Conservation (phyloP, 2,113 vertebrate genomes). For the Chaetodon trifascialis region DNA sequence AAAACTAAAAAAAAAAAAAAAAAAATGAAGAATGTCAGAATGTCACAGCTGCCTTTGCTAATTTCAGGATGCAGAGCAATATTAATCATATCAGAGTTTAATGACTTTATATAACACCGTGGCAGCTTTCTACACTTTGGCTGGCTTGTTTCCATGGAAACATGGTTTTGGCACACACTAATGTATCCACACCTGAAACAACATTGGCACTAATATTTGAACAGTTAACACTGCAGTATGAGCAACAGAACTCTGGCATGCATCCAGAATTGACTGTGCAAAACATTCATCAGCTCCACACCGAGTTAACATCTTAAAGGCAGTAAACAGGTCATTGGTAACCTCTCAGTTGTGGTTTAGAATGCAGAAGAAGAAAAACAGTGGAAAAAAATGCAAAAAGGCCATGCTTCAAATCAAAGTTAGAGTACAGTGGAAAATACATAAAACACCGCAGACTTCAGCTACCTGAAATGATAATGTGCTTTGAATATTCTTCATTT, state of each 20-base stretch:
- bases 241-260: conserved; percentile 74
- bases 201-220: conserved; percentile 82
- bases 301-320: conserved; percentile 64
- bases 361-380: not conserved
- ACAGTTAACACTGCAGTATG: conserved; percentile 79
- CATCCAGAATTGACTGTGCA: conserved; percentile 74
- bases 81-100: conserved; percentile 60
- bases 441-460: not conserved
- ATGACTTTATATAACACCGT: conserved; percentile 60
- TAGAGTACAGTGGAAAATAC: not conserved
- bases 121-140: conserved; percentile 72
- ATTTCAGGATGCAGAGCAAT: conserved; percentile 54
- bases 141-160: conserved; percentile 81
- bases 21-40: not conserved
- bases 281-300: conserved; percentile 76
- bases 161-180: conserved; percentile 70
- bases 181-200: conserved; percentile 88
- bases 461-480: not conserved
- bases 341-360: conserved; percentile 42
- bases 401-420: not conserved
- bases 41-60: conserved; percentile 55
- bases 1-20: conserved; percentile 19
- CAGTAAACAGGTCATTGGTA: conserved; percentile 68
- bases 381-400: not conserved
- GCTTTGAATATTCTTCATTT: not conserved